Conservation (phyloP, 2,888 invertebrate genomes). For the Drosophila falleni region DNA sequence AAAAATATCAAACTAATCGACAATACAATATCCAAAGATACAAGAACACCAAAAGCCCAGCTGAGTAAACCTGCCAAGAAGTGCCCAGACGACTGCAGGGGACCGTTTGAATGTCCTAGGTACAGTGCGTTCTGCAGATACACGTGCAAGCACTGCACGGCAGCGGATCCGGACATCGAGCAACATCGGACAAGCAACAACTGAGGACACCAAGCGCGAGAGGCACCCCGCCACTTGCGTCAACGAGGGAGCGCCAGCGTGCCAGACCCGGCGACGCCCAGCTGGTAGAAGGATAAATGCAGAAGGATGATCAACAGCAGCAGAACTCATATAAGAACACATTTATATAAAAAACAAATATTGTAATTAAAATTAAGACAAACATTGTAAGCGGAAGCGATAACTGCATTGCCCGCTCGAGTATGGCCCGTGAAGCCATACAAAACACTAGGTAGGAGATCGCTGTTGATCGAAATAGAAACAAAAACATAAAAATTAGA, state of each 20-base stretch:
- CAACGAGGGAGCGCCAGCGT: too few relatives aligned
- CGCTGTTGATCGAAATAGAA: slow-evolving; percentile 6
- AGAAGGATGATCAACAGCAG: background rate
- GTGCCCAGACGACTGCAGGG: background rate
- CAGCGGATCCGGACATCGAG: too few relatives aligned
- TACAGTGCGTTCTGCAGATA: too few relatives aligned
- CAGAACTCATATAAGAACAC: background rate
- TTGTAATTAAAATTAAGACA: background rate
- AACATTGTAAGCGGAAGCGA: background rate
- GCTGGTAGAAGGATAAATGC: too few relatives aligned
- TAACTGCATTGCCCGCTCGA: background rate
- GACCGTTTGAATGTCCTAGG: background rate
- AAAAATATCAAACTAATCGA: background rate
- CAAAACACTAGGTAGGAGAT: slow-evolving; percentile 6
- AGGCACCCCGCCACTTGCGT: too few relatives aligned
- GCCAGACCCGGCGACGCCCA: too few relatives aligned
- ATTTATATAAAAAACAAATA: slow-evolving; percentile 1
- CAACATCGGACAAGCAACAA: background rate
- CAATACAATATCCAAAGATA: slow-evolving; percentile 7
- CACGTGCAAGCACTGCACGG: too few relatives aligned
- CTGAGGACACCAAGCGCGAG: background rate
- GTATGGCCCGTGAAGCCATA: slow-evolving; percentile 5
- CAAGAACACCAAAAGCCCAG: slow-evolving; percentile 5
- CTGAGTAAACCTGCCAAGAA: slow-evolving; percentile 1
- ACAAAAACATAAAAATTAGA: slow-evolving; percentile 7